Base-by-base conservation (phyloP, 2,888 invertebrate species). In the Autographa pulchrina region DNA sequence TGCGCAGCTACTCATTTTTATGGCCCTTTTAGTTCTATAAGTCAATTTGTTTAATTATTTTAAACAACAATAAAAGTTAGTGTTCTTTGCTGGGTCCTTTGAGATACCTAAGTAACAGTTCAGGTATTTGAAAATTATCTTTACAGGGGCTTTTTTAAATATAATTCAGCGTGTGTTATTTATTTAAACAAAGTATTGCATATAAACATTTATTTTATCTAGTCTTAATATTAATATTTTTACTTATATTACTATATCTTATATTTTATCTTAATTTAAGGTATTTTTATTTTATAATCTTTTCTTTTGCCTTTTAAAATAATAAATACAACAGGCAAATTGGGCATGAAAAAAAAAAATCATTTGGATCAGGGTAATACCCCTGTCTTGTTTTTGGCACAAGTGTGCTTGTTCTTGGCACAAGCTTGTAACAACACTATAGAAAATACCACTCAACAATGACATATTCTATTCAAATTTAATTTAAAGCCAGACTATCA, bases 151-250 rank as follows among this genome's bases (percentile, higher is more conserved):
- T 25, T 25, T 25, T n/a, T n/a, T 7, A n/a, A 48, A 8, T n/a
- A 48, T 16, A 48, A 48, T n/a, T 5, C n/a, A 48, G n/a, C 6
- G n/a, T n/a, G 7, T n/a, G 5, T 16, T 54, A 20, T 7, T 16
- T 43, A 68, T 58, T 35, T 52, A 79, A 72, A 66, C 35, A 75
- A 62, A 62, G 61, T 65, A 60, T 2, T 20, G 35, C 66, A 71
- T 65, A 73, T n/a, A 75, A 82, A 74, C 60, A 70, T 80, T 75
- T 81, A 78, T 68, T 80, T 68, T 62, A 68, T n/a, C 52, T 74
- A 75, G 61, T n/a, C 66, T 38, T 64, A 48, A 48, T 48, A n/a
- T n/a, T 48, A 48, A 8, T 62, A 75, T 4, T 65, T 61, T 38
- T 61, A 73, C 65, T 52, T 70, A 72, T 70, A 65, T 68, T 72